A percentile compares a stretch with the other conserved stretches of the same genome.
phyloP scores from a whole-genome alignment of 2,888 invertebrate genomes.

The Lasioglossum villosulum region DNA sequence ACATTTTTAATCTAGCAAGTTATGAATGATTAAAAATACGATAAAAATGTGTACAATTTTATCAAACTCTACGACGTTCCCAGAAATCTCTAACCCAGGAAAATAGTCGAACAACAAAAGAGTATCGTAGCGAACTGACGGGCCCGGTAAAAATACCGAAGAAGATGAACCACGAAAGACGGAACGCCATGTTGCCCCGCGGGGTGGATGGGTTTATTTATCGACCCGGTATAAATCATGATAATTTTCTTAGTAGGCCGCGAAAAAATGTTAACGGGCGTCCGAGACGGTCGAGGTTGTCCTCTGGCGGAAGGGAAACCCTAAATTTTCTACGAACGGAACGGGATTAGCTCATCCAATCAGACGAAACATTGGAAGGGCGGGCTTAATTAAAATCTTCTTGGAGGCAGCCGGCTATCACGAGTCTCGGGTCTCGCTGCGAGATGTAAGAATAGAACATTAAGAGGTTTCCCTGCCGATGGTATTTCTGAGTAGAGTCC shows the following conservation, averaged over 20 bases:
- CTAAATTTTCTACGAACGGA: constrained; percentile 78
- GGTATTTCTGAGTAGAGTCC: constrained; percentile 61
- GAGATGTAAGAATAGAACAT: constrained; percentile 78
- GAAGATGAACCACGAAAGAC: constrained; percentile 31
- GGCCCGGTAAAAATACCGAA: constrained; percentile 49
- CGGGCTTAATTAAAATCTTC: constrained; percentile 84
- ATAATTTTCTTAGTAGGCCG: constrained; percentile 55
- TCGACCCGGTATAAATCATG: constrained; percentile 50
- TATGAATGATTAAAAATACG: neutral
- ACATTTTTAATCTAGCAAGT: too few relatives aligned
- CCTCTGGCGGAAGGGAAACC: constrained; percentile 70
- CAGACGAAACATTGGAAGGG: constrained; percentile 83
- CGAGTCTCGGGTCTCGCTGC: constrained; percentile 58
- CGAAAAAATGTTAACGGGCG: constrained; percentile 64
- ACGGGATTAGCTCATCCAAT: constrained; percentile 81
- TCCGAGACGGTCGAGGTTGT: constrained; percentile 29
- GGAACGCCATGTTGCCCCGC: constrained; percentile 23
- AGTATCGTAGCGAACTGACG: neutral
- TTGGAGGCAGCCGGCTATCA: constrained; percentile 72
- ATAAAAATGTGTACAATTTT: neutral
- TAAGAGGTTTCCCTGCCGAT: constrained; percentile 74
- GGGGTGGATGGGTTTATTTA: constrained; percentile 48
- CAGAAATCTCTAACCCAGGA: neutral
- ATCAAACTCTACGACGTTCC: neutral
- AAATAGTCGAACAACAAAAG: neutral